These are phyloP conservation scores for Etia nguti DNA, from an alignment of 2,113 vertebrate genomes.

Conservation along the genomic window DNA sequence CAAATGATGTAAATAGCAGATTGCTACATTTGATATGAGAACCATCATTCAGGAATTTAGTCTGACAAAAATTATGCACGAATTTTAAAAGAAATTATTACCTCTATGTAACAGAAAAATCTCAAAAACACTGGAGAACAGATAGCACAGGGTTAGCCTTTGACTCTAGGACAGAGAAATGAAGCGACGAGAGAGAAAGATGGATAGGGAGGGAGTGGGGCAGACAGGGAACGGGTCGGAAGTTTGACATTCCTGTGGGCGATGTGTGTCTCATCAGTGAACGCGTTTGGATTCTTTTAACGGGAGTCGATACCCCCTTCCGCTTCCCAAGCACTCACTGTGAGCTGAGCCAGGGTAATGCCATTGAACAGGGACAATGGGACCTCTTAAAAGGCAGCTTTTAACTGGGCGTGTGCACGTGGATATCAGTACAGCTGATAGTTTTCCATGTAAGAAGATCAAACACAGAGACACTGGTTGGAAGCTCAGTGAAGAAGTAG, in stretches of 20 bases:
- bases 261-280: slow-evolving; percentile 70
- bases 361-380: slow-evolving; percentile 68
- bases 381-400: slow-evolving; percentile 70
- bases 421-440: slow-evolving; percentile 65
- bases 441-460: slow-evolving; percentile 66
- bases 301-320: slow-evolving; percentile 74
- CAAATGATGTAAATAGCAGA: background rate
- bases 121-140: slow-evolving; percentile 15
- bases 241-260: slow-evolving; percentile 76
- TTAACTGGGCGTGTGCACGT: slow-evolving; percentile 55
- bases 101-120: background rate
- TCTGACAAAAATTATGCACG: background rate
- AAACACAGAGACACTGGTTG: slow-evolving; percentile 45
- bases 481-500: slow-evolving; percentile 36
- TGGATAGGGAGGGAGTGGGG: slow-evolving; percentile 29
- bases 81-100: background rate
- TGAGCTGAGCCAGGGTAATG: slow-evolving; percentile 61
- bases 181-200: slow-evolving; percentile 44
- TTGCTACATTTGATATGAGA: background rate
- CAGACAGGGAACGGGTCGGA: slow-evolving; percentile 37
- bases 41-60: background rate
- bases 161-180: slow-evolving; percentile 43
- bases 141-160: slow-evolving; percentile 31
- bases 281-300: slow-evolving; percentile 70
- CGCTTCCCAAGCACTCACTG: slow-evolving; percentile 68